A percentile compares a stretch with the other conserved stretches of the same genome.
These are phyloP conservation scores for Sebastes itinus DNA, from an alignment of 2,797 vertebrate genomes.

Conservation along the genomic window DNA sequence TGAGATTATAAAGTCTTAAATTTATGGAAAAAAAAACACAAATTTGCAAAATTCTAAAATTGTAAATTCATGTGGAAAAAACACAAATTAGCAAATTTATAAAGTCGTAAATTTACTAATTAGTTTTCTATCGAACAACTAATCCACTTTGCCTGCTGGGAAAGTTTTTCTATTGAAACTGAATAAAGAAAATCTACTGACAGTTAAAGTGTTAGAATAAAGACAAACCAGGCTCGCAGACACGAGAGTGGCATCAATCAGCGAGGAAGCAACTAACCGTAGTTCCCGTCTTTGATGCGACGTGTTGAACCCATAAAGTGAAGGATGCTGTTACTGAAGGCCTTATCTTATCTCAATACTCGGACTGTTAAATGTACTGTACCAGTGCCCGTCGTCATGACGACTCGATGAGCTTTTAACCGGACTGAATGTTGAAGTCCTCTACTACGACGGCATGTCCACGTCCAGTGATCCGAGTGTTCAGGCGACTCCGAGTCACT, in stretches of 20 bases:
- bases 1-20: no score
- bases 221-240: neutral
- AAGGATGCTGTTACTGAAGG: slow-evolving; percentile 13
- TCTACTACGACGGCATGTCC: no score
- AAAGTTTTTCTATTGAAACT: neutral
- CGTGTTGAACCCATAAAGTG: neutral
- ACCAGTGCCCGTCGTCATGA: neutral
- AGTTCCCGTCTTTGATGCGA: neutral
- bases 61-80: no score
- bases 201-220: no score
- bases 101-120: no score
- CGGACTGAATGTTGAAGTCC: slow-evolving; percentile 28
- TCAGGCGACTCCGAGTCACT: neutral
- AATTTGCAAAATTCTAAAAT: no score
- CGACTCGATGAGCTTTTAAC: neutral
- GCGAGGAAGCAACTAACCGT: neutral
- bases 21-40: no score
- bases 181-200: neutral
- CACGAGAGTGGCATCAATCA: neutral
- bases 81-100: no score
- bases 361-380: slow-evolving; percentile 46
- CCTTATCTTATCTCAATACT: slow-evolving; percentile 13
- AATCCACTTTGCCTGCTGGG: no score
- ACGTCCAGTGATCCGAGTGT: neutral
- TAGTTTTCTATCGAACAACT: rapidly evolving